phyloP scores from a whole-genome alignment of 1,140 invertebrate genomes.

The Campodea augens region DNA sequence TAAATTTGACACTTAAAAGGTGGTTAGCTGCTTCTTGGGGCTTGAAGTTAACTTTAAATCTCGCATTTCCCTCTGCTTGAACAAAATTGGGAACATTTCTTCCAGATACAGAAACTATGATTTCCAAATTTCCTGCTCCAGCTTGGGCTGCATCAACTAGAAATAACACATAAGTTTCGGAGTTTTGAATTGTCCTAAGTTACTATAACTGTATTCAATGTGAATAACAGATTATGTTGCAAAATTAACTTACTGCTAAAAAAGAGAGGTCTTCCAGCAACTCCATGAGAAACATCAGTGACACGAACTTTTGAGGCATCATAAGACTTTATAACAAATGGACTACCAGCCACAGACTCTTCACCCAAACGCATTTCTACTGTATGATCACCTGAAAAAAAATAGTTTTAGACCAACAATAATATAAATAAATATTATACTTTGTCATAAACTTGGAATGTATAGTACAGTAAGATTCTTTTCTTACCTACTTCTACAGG shows the following conservation, averaged over 20 bases:
- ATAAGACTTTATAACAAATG: conserved; percentile 87
- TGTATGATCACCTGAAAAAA: conserved; percentile 55
- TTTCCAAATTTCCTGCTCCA: conserved; percentile 90
- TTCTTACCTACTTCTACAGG: conserved; percentile 17
- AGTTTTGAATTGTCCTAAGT: not conserved
- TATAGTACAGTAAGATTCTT: too few relatives aligned
- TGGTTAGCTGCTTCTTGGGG: conserved; percentile 78
- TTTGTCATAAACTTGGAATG: too few relatives aligned
- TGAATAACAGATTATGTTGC: conserved; percentile 1
- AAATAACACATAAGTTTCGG: too few relatives aligned
- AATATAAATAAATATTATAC: conserved; percentile 7
- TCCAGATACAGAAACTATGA: conserved; percentile 92
- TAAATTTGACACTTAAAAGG: conserved; percentile 81
- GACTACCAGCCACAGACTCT: conserved; percentile 75
- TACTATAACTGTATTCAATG: not conserved
- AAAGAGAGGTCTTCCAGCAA: conserved; percentile 76
- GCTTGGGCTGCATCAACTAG: conserved; percentile 57
- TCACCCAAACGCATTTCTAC: conserved; percentile 69
- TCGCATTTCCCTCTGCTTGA: conserved; percentile 88
- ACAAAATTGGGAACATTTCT: conserved; percentile 97
- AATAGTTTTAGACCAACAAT: conserved; percentile 8
- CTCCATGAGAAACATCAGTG: conserved; percentile 69
- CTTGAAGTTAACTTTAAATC: conserved; percentile 90
- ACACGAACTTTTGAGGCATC: conserved; percentile 79
- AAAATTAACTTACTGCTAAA: conserved; percentile 61